A percentile compares a stretch with the other conserved stretches of the same genome.
phyloP scores from a whole-genome alignment of 2,888 invertebrate species.

The Apamea sordens region DNA sequence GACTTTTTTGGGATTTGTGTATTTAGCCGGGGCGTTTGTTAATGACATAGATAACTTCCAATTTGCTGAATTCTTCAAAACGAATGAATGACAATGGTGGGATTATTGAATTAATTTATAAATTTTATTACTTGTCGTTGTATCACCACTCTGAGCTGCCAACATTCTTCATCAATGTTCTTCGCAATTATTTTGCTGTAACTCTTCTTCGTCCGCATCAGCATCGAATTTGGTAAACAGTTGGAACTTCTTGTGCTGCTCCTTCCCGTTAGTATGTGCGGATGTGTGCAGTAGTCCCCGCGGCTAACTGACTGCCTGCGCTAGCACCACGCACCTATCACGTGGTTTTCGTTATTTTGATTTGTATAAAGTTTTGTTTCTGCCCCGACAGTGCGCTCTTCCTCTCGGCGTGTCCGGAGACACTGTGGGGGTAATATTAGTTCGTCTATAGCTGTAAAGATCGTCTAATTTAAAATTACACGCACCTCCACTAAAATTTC shows the following conservation, averaged over 20 bases:
- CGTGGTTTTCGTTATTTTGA: slow-evolving; percentile 10
- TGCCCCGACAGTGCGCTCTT: slow-evolving; percentile 80
- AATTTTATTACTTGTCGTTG: not conserved
- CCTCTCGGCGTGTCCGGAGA: slow-evolving; percentile 82
- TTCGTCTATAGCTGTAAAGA: slow-evolving; percentile 23
- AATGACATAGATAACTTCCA: slow-evolving; percentile 1
- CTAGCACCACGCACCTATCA: not conserved
- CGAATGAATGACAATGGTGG: not conserved
- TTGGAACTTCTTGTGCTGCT: not conserved
- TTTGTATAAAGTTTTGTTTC: slow-evolving; percentile 68
- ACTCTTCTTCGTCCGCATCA: not conserved
- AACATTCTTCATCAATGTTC: slow-evolving; percentile 2
- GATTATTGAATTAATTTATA: not conserved
- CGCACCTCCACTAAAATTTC: no score
- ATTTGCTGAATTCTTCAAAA: not conserved
- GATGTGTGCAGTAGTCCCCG: not conserved
- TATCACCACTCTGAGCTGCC: not conserved
- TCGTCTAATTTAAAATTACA: no score
- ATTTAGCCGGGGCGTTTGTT: not conserved
- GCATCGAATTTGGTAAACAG: not conserved
- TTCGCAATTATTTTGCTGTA: slow-evolving; percentile 8
- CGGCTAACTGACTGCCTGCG: not conserved
- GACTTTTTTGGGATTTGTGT: not conserved
- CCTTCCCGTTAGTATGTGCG: not conserved
- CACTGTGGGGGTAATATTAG: slow-evolving; percentile 80